Evolutionary conservation across 2,113 vertebrate genomes (phyloP).

Genomic region (Antennarius striatus): DNA sequence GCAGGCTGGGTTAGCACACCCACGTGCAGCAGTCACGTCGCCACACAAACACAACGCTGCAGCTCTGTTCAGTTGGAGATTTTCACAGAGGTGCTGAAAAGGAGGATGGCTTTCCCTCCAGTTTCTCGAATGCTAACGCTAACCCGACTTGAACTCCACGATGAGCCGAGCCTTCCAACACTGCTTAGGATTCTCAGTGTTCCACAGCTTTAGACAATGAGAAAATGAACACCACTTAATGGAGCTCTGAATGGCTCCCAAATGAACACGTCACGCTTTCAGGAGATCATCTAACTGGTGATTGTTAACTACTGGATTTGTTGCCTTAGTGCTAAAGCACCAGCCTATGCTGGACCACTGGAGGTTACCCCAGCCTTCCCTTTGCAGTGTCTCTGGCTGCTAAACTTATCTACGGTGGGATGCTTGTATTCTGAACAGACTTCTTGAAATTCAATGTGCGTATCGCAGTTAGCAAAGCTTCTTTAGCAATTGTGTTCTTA

Average conservation of each 20-base stretch:
- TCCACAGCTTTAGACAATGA: conserved; percentile 28
- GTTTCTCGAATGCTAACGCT: conserved; percentile 21
- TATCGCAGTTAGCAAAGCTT: neutral
- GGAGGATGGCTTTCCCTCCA: conserved; percentile 17
- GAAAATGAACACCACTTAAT: conserved; percentile 18
- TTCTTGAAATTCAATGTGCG: neutral
- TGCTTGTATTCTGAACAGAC: neutral
- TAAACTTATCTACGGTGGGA: too few species aligned
- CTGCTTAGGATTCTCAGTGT: neutral
- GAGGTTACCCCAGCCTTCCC: too few species aligned
- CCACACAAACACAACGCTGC: conserved; percentile 17
- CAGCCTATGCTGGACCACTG: too few species aligned
- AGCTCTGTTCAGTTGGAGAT: conserved; percentile 42
- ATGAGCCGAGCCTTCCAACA: conserved; percentile 32
- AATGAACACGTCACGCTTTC: conserved; percentile 11
- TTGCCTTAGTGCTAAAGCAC: too few species aligned
- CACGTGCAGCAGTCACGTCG: conserved; percentile 44
- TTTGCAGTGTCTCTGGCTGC: too few species aligned
- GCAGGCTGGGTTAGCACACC: conserved; percentile 43
- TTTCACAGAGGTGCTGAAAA: conserved; percentile 8
- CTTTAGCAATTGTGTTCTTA: neutral
- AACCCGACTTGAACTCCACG: conserved; percentile 37
- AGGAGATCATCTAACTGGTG: conserved; percentile 5
- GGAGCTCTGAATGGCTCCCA: conserved; percentile 9
- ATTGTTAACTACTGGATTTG: neutral